Percentiles rank a stretch among this genome's conserved stretches.
Conservation (phyloP, 2,888 invertebrate species). For the Hipparchia sbordonii region DNA sequence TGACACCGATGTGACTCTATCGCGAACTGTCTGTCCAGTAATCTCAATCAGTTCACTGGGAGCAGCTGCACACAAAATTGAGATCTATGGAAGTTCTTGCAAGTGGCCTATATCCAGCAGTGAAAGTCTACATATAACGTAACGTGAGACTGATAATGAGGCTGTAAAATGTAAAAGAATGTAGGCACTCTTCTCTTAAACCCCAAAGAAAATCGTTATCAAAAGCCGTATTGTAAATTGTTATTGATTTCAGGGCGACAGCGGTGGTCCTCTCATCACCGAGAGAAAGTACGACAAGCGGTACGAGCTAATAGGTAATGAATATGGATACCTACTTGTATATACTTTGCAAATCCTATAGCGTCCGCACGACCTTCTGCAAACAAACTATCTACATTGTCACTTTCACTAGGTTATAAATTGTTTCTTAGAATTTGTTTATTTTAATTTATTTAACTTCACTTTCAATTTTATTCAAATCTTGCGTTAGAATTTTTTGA, state of each 20-base stretch:
- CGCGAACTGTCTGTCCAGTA: no score
- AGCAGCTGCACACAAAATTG: no score
- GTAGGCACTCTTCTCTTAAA: no score
- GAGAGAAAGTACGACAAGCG: conserved; percentile 87
- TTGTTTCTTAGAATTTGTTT: conserved; percentile 5
- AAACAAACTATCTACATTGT: conserved; percentile 30
- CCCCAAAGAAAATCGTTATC: not conserved
- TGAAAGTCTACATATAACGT: no score
- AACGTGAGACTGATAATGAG: no score
- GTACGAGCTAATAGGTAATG: conserved; percentile 90
- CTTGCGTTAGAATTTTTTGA: no score
- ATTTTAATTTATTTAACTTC: conserved; percentile 1
- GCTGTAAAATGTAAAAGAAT: no score
- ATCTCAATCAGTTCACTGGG: no score
- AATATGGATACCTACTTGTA: conserved; percentile 39
- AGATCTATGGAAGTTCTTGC: no score
- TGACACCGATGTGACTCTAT: no score
- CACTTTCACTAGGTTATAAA: conserved; percentile 36
- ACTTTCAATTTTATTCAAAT: not conserved
- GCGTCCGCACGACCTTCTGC: conserved; percentile 29
- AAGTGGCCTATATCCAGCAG: no score
- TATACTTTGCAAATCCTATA: conserved; percentile 36
- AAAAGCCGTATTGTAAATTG: not conserved
- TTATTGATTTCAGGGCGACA: conserved; percentile 85
- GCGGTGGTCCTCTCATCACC: conserved; percentile 90